Base-by-base conservation (phyloP, 2,888 invertebrate species). In the Uloborus plumipes region DNA sequence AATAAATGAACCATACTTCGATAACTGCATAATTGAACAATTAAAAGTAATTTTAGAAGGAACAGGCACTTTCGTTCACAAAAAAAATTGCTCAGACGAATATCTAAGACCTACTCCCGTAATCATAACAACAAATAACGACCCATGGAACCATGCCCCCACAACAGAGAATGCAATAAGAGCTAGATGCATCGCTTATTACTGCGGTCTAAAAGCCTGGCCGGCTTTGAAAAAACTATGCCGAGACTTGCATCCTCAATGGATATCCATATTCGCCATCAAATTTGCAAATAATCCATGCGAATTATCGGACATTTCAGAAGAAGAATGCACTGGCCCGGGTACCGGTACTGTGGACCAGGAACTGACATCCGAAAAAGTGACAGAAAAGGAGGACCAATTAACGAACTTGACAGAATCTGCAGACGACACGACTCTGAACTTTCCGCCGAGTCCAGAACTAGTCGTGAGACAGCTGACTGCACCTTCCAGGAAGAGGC, bases 1-100 rank as follows among this genome's bases (percentile, higher is more conserved):
- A 18, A 67, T 75, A 7, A 75, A 66, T 14, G 50, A 75, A 59
- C 67, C 74, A n/a, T 75, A 47, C 58, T 75, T 75, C 22, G 67
- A 47, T 18, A 59, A 2, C 0, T 13, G 51, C 3, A 61, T 61
- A 1, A 31, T 75, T 9, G 67, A 75, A 49, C 39, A 67, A 22
- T 26, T 75, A 6, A 75, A 75, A 50, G 39, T 55, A 4, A n/a
- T 67, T 2, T 18, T 67, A 13, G 75, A 59, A 66, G 75, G 75
- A 1, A 75, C 58, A 6, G 58, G 75, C 0, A 59, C 59, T 0
- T 67, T 67, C 11, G 75, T 67, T 0, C 67, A 67, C n/a, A n/a
- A 26, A 0, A 64, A 73, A 73, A 64, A 26, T 51, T 16, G 20
- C 9, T 20, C 58, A 0, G 67, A 76, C 22, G 75, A 76, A 6